These are phyloP conservation scores for Jordanella pulchra DNA, from an alignment of 2,797 vertebrate genomes.

Conservation along the genomic window DNA sequence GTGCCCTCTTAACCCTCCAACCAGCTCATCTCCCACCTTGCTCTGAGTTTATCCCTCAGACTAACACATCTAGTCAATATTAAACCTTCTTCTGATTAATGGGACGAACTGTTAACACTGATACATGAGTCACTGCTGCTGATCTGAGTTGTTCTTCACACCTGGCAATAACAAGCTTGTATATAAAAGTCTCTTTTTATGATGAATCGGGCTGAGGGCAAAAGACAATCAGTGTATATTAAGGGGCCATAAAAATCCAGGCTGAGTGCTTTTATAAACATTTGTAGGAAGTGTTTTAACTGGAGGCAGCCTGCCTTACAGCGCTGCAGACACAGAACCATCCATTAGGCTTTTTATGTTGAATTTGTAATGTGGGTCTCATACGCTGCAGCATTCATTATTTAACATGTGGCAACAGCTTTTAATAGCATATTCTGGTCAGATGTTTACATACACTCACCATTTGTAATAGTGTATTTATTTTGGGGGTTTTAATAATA, in stretches of 20 bases:
- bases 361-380: constrained; percentile 28
- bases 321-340: constrained; percentile 51
- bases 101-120: constrained; percentile 38
- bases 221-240: constrained; percentile 66
- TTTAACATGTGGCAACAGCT: constrained; percentile 41
- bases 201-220: constrained; percentile 57
- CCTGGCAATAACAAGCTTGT: constrained; percentile 39
- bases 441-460: neutral
- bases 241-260: constrained; percentile 66
- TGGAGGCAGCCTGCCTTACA: constrained; percentile 60
- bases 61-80: constrained; percentile 52
- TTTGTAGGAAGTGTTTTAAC: constrained; percentile 73
- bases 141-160: constrained; percentile 48
- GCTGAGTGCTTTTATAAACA: constrained; percentile 76
- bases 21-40: constrained; percentile 25
- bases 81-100: constrained; percentile 53
- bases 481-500: neutral
- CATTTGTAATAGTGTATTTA: neutral
- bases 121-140: constrained; percentile 45
- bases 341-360: constrained; percentile 59
- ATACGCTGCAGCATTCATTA: constrained; percentile 42
- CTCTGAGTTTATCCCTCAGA: constrained; percentile 39
- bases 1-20: constrained; percentile 58
- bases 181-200: constrained; percentile 42
- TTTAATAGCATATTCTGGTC: neutral